Evolutionary conservation across 64 coral and sea anemone species (phyloP).

Genomic region (Porites lutea): DNA sequence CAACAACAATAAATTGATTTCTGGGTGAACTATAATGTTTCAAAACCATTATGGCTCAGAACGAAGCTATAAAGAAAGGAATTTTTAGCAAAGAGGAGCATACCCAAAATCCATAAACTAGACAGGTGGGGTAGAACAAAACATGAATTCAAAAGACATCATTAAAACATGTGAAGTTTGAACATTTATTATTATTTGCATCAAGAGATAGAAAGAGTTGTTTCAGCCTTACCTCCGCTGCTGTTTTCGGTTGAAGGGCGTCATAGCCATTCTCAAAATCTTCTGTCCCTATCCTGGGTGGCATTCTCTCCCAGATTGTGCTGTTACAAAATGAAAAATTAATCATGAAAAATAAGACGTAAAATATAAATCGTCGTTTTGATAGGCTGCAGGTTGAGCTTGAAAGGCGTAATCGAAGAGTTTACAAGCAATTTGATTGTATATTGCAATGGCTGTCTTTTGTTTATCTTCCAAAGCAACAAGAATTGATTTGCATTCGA

Average conservation of each 20-base stretch:
- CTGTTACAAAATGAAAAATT: neutral
- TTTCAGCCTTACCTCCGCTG: neutral
- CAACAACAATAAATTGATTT: no score
- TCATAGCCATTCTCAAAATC: conserved; percentile 7
- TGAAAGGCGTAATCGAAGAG: no score
- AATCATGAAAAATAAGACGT: neutral
- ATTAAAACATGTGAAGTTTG: neutral
- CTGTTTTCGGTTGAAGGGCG: neutral
- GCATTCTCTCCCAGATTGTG: conserved; percentile 31
- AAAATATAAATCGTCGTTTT: neutral
- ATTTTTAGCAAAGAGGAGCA: no score
- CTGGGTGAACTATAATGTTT: no score
- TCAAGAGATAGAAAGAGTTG: neutral
- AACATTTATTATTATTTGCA: no score
- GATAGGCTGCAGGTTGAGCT: no score
- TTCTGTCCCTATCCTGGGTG: conserved; percentile 3
- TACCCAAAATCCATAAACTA: no score
- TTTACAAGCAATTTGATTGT: neutral
- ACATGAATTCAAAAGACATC: neutral
- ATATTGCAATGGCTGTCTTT: neutral
- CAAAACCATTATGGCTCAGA: no score
- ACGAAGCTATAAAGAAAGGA: no score
- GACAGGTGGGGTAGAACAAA: no score
- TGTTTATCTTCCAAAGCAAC: conserved; percentile 20
- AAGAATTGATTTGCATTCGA: conserved; percentile 14